Evolutionary conservation across 1,140 invertebrate species (phyloP), one percentile per base, ranked within the genome.

Genomic region (Lepidurus arcticus): DNA sequence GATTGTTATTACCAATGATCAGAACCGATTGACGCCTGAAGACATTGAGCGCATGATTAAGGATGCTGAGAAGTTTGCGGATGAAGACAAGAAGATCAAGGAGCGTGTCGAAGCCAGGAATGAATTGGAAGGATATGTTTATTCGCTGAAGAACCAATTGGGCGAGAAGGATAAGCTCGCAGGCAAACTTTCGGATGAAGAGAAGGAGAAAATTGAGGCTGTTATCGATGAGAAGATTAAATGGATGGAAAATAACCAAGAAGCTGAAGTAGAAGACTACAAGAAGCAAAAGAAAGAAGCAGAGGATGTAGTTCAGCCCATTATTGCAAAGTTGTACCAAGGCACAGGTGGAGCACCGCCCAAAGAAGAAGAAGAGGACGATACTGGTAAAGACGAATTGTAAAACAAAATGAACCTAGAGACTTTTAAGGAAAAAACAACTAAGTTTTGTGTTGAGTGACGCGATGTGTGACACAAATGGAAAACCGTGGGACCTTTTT

Each of bases 41-140:
- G 97, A 99, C 82, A 99, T 99, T 82, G 97, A 99, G 83, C 89
- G 95, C 73, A 99, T 99, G 98, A 98, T 99, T 83, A 95, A 94
- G 84, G 97, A 99, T 83, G 96, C 97, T 5, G 97, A 99, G 86
- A 96, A 96, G 84, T 99, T 98, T 85, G 96, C 97, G 34, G 97
- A 99, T 83, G 97, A 99, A 81, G 98, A 99, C 85, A 98, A 97
- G 87, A 97, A 96, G 87, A 86, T 98, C 47, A 99, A 99, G 87
- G 97, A 99, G 85, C 89, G 92, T 74, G 97, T 99, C 1, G 98
- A 99, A 84, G 92, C 97, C 1, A 91, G 96, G 76, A 96, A 95
- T 83, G 95, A 97, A 84, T 87, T 99, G 45, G 98, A 99, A 87
- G 97, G 95, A 43, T 99, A 99, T 82, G 95, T 96, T 0, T 99